Evolutionary conservation across 2,888 invertebrate species (phyloP).

Genomic region (Clunio marinus): DNA sequence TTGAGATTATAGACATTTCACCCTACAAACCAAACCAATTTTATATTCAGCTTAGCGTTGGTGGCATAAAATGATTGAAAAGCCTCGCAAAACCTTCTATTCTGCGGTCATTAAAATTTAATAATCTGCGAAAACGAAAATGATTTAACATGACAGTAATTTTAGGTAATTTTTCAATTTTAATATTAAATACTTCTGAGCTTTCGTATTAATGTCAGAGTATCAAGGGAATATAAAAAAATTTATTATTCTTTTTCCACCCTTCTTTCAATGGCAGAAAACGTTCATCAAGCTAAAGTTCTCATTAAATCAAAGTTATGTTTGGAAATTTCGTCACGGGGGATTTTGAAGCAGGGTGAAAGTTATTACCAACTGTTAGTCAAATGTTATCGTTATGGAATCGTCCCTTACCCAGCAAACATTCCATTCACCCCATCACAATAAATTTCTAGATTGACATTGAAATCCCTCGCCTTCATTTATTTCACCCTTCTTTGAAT

Average conservation of each 20-base stretch:
- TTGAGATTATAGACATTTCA: neutral
- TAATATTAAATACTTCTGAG: neutral
- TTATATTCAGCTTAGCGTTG: neutral
- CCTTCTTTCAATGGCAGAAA: neutral
- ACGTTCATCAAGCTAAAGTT: neutral
- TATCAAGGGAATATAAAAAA: neutral
- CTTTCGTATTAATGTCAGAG: neutral
- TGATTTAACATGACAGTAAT: conserved; percentile 7
- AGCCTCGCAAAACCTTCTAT: neutral
- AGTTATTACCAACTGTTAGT: neutral
- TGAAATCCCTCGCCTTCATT: neutral
- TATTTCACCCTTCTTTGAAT: neutral
- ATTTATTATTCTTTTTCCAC: neutral
- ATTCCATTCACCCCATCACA: no score
- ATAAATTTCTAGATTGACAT: neutral
- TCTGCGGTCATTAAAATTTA: neutral
- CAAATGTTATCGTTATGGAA: no score
- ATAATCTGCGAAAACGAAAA: conserved; percentile 5
- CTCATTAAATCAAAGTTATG: neutral
- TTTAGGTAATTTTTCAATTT: neutral
- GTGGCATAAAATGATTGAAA: conserved; percentile 4
- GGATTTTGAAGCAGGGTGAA: neutral
- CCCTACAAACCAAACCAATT: neutral
- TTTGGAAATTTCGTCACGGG: neutral
- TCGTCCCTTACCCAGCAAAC: no score